Percentiles rank a stretch among this genome's conserved stretches.
These are phyloP conservation scores for Standfussiana lucernea DNA, from an alignment of 2,888 invertebrate genomes.

Conservation along the genomic window DNA sequence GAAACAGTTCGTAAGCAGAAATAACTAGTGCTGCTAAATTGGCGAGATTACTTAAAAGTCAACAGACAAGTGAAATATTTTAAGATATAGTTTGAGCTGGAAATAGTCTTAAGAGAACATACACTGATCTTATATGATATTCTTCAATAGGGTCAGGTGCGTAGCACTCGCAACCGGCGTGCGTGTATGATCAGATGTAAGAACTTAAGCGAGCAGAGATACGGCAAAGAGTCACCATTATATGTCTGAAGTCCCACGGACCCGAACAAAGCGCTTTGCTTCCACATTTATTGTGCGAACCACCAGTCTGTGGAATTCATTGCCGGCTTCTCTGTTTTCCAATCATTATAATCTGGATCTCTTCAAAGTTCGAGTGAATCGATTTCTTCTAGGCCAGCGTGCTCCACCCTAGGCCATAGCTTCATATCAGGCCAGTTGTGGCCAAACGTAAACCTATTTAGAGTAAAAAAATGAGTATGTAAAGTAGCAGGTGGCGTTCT, in stretches of 20 bases:
- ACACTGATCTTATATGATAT: not conserved
- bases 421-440: not conserved
- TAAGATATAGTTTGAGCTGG: not conserved
- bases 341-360: not conserved
- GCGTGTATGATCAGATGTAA: not conserved
- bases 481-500: not conserved
- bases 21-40: constrained; percentile 21
- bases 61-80: not conserved
- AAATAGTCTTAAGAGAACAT: not conserved
- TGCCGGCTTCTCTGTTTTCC: not conserved
- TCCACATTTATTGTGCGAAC: not conserved
- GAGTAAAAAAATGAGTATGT: not conserved
- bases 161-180: not conserved
- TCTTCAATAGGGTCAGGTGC: not conserved
- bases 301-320: not conserved
- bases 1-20: not conserved
- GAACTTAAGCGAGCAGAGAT: not conserved
- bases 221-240: not conserved
- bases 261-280: not conserved
- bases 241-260: not conserved
- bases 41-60: not conserved
- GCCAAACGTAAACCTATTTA: not conserved
- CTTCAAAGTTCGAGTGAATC: not conserved
- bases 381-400: not conserved
- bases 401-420: not conserved